A percentile compares a stretch with the other conserved stretches of the same genome.
Evolutionary conservation across 2,888 invertebrate genomes (phyloP).

Genomic region (Stenchaetothrips biformis): DNA sequence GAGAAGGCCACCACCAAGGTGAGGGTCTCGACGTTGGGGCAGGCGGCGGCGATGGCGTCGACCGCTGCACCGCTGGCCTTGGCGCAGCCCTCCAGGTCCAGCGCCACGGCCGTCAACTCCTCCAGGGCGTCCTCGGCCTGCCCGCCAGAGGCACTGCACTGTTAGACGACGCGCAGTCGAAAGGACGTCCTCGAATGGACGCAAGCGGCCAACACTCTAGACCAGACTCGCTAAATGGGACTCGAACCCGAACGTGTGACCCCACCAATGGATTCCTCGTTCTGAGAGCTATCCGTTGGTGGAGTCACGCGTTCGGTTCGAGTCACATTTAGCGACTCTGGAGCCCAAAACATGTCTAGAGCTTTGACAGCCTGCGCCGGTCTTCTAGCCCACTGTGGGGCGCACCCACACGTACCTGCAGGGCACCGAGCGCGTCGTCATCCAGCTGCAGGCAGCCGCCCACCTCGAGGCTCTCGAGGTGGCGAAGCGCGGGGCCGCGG

Average conservation of each 20-base stretch:
- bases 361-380: too few relatives aligned
- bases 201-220: too few relatives aligned
- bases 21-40: slow-evolving; percentile 16
- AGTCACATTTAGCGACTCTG: too few relatives aligned
- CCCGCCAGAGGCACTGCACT: neutral
- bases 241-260: too few relatives aligned
- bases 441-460: neutral
- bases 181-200: too few relatives aligned
- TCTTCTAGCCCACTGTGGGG: too few relatives aligned
- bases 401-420: neutral
- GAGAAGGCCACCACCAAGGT: neutral
- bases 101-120: neutral
- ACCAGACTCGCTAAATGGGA: too few relatives aligned
- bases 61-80: neutral
- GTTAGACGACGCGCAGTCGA: too few relatives aligned
- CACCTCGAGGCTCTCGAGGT: slow-evolving; percentile 1
- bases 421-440: neutral
- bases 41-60: neutral
- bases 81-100: slow-evolving; percentile 7
- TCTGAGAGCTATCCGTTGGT: too few relatives aligned
- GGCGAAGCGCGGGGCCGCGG: neutral
- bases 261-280: too few relatives aligned
- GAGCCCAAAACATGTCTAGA: too few relatives aligned
- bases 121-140: slow-evolving; percentile 7
- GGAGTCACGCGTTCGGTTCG: too few relatives aligned